phyloP scores from a whole-genome alignment of 30 jellyfish, hydroid and myxozoan species.

The Aurelia aurita region DNA sequence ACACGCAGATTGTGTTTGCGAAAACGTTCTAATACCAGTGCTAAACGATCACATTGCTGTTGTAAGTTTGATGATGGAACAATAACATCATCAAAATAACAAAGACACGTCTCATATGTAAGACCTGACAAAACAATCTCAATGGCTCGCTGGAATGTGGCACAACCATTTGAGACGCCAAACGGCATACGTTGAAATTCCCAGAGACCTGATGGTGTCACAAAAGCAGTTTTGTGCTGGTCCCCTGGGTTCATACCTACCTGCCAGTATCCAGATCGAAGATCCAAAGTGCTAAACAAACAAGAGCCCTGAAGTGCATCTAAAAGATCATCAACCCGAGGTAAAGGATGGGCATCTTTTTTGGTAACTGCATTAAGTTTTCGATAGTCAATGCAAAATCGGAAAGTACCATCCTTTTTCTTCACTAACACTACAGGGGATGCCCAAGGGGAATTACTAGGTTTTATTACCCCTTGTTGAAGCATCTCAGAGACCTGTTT shows the following conservation, averaged over 20 bases:
- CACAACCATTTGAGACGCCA: constrained; percentile 60
- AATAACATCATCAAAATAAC: constrained; percentile 59
- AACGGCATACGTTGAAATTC: constrained; percentile 58
- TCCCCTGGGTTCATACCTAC: constrained; percentile 48
- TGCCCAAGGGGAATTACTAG: constrained; percentile 63
- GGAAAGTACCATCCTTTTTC: constrained; percentile 21
- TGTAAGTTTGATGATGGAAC: constrained; percentile 23
- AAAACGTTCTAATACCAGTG: constrained; percentile 16
- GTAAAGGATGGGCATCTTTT: constrained; percentile 71
- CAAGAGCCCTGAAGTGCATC: constrained; percentile 54
- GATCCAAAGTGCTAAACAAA: constrained; percentile 55
- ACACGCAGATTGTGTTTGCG: constrained; percentile 28
- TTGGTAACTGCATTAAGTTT: constrained; percentile 44
- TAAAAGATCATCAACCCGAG: constrained; percentile 60
- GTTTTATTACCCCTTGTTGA: constrained; percentile 44
- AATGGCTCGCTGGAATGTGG: constrained; percentile 36
- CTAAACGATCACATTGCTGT: constrained; percentile 50
- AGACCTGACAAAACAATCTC: constrained; percentile 57
- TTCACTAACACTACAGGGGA: constrained; percentile 55
- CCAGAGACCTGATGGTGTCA: constrained; percentile 36
- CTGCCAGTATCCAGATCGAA: constrained; percentile 63
- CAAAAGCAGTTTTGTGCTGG: constrained; percentile 45
- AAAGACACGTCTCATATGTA: constrained; percentile 45
- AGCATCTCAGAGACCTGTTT: constrained; percentile 41
- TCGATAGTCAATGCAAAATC: constrained; percentile 55